phyloP scores from a whole-genome alignment of 2,797 vertebrate genomes.

The Ceyx erithaca region DNA sequence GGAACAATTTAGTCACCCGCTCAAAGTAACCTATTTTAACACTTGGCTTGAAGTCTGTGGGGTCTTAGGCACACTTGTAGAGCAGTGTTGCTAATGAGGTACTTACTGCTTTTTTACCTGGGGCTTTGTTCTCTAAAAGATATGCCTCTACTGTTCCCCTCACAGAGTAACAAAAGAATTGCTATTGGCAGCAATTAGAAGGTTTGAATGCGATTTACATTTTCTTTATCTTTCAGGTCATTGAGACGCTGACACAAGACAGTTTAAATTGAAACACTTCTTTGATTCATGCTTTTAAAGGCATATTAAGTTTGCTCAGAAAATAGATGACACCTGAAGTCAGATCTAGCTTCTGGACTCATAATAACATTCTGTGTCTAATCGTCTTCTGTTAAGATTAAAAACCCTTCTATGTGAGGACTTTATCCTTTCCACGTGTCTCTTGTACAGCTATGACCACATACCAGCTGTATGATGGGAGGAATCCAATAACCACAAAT shows the following conservation, averaged over 20 bases:
- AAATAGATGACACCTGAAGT: slow-evolving; percentile 19
- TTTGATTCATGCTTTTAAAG: slow-evolving; percentile 30
- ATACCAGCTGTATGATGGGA: background rate
- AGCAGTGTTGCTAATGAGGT: slow-evolving; percentile 47
- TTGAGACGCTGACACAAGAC: slow-evolving; percentile 7
- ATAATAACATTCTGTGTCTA: slow-evolving; percentile 14
- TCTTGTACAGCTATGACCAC: background rate
- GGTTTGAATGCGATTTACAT: slow-evolving; percentile 59
- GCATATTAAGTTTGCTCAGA: slow-evolving; percentile 27
- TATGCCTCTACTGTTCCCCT: slow-evolving; percentile 33
- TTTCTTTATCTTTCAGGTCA: slow-evolving; percentile 63
- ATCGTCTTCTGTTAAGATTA: slow-evolving; percentile 1
- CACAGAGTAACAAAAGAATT: slow-evolving; percentile 46
- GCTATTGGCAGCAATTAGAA: slow-evolving; percentile 61
- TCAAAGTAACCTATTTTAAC: slow-evolving; percentile 51
- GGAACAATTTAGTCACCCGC: slow-evolving; percentile 58
- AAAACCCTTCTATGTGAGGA: background rate
- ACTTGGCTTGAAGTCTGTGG: slow-evolving; percentile 39
- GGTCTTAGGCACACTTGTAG: slow-evolving; percentile 28
- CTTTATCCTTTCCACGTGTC: background rate
- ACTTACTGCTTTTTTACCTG: slow-evolving; percentile 31
- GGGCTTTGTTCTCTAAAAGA: slow-evolving; percentile 40
- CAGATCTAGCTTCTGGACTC: background rate
- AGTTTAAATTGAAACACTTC: slow-evolving; percentile 52
- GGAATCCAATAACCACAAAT: background rate